phyloP scores from a whole-genome alignment of 2,888 invertebrate genomes.

The Xiphydria camelus region DNA sequence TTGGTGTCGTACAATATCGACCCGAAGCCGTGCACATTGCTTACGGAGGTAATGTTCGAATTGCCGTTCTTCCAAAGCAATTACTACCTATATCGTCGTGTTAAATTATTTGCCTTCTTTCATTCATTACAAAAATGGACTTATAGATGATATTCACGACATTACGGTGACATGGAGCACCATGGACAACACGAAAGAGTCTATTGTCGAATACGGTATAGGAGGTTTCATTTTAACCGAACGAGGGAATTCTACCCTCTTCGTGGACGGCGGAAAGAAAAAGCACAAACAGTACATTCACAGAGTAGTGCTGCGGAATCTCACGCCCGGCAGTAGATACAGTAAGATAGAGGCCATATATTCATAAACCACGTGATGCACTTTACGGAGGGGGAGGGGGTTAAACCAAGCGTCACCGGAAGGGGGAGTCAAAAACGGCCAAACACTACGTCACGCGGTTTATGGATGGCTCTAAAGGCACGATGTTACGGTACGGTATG shows the following conservation, averaged over 20 bases:
- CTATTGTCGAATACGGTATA: constrained; percentile 76
- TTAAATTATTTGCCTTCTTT: too few species aligned
- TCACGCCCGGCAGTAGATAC: constrained; percentile 69
- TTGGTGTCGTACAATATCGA: constrained; percentile 57
- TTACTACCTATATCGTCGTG: too few species aligned
- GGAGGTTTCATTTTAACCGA: constrained; percentile 63
- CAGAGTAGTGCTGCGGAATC: constrained; percentile 66
- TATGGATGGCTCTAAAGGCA: too few species aligned
- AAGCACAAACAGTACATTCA: constrained; percentile 77
- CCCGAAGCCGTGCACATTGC: constrained; percentile 72
- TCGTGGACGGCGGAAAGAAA: constrained; percentile 74
- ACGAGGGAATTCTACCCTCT: constrained; percentile 64
- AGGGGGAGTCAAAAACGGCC: too few species aligned
- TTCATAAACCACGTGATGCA: too few species aligned
- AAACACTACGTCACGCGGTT: too few species aligned
- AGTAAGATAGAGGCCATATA: constrained; percentile 60
- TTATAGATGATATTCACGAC: constrained; percentile 65
- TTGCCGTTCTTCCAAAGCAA: too few species aligned
- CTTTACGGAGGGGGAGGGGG: too few species aligned
- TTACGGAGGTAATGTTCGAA: constrained; percentile 69
- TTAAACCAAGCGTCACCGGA: too few species aligned
- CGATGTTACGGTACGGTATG: too few species aligned
- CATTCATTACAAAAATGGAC: too few species aligned
- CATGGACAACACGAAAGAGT: constrained; percentile 67
- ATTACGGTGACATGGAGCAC: constrained; percentile 86